Percentiles rank a stretch among this genome's conserved stretches.
Evolutionary conservation across 1,140 invertebrate species (phyloP).

Genomic region (Hydropsyche tenuis): DNA sequence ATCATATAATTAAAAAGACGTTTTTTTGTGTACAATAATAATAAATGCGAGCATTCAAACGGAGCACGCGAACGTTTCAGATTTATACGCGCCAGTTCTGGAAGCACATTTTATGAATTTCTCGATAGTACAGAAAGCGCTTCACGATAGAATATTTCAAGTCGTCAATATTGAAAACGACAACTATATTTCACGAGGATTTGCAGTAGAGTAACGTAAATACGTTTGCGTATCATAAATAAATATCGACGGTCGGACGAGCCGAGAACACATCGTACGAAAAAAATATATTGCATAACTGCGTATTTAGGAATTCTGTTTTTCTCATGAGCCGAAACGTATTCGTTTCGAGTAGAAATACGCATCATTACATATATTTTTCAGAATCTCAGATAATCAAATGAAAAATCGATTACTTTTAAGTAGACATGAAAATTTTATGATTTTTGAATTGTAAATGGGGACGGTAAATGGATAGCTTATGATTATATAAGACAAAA

Average conservation of each 20-base stretch:
- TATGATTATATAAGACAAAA: too few relatives aligned
- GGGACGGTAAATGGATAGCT: too few relatives aligned
- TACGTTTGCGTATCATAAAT: conserved; percentile 4
- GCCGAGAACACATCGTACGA: too few relatives aligned
- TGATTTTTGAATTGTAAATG: too few relatives aligned
- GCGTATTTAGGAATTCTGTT: too few relatives aligned
- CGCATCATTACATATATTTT: too few relatives aligned
- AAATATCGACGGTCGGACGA: neutral
- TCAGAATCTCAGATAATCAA: too few relatives aligned
- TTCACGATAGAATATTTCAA: conserved; percentile 19
- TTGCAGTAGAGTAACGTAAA: neutral
- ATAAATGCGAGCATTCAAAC: neutral
- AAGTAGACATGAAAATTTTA: too few relatives aligned
- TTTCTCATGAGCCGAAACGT: too few relatives aligned
- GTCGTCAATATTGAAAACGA: conserved; percentile 22
- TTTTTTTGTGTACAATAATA: neutral
- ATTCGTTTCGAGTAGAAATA: too few relatives aligned
- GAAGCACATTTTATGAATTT: neutral
- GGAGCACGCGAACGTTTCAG: conserved; percentile 1
- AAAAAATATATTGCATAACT: too few relatives aligned
- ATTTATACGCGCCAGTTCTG: neutral
- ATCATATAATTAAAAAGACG: neutral
- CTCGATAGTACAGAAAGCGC: neutral
- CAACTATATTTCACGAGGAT: conserved; percentile 7
- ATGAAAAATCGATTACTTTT: too few relatives aligned